Conservation (phyloP, 2,113 vertebrate genomes). For the Actenoides lindsayi region DNA sequence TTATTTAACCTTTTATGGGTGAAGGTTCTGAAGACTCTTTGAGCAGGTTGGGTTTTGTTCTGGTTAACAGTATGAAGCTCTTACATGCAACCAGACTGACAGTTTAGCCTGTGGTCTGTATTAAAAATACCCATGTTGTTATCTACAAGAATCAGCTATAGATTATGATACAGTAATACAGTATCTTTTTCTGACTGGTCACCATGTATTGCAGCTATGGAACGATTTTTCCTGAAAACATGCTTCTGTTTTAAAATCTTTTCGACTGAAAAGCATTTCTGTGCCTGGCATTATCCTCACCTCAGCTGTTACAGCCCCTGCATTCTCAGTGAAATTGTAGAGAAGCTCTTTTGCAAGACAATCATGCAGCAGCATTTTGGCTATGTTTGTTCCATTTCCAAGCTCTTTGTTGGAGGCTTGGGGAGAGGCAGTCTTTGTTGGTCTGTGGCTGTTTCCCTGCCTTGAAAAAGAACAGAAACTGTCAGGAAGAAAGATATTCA, state of each 20-base stretch:
- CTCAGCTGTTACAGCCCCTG: not conserved
- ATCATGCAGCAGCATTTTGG: not conserved
- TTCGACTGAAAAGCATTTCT: not conserved
- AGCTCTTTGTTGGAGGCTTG: not conserved
- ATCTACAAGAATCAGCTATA: not conserved
- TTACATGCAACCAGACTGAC: not conserved
- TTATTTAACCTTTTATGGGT: not conserved
- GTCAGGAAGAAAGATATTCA: slow-evolving; percentile 45
- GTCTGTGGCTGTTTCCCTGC: not conserved
- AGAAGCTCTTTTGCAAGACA: rapidly evolving
- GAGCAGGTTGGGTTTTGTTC: not conserved
- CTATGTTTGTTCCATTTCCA: not conserved
- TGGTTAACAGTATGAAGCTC: not conserved
- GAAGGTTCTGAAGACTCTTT: not conserved
- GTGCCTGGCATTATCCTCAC: not conserved
- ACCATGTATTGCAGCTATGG: not conserved
- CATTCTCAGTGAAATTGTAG: not conserved
- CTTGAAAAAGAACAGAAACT: slow-evolving; percentile 49
- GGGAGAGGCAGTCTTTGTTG: not conserved
- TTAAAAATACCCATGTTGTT: not conserved
- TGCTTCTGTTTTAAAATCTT: not conserved
- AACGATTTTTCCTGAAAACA: not conserved
- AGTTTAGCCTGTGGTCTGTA: not conserved
- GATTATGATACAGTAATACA: not conserved
- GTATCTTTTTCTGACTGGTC: not conserved